Percentiles rank a stretch among this genome's conserved stretches.
Evolutionary conservation across 2,797 vertebrate species (phyloP).

Genomic region (Xenops minutus): DNA sequence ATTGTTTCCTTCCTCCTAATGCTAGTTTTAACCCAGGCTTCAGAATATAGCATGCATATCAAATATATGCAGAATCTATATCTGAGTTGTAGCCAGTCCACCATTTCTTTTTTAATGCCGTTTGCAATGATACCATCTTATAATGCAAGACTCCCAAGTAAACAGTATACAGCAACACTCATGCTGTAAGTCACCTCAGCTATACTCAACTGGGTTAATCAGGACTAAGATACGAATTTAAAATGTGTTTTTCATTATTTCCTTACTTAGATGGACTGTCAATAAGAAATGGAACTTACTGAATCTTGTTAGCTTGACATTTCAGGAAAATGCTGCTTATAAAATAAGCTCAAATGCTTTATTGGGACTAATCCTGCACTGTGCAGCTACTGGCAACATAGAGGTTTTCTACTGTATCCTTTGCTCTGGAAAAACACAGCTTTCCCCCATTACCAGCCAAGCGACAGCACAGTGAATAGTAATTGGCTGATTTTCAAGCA

Average conservation of each 20-base stretch:
- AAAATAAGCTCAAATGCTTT: conserved; percentile 8
- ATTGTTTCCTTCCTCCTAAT: not conserved
- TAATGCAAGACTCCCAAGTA: not conserved
- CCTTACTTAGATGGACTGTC: conserved; percentile 10
- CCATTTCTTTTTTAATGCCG: not conserved
- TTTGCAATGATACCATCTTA: not conserved
- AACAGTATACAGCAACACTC: not conserved
- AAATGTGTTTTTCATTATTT: conserved; percentile 2
- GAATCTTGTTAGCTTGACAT: conserved; percentile 20
- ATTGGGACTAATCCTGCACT: not conserved
- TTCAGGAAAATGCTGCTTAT: not conserved
- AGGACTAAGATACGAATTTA: not conserved
- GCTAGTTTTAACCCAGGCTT: not conserved
- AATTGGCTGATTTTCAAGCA: conserved; percentile 55
- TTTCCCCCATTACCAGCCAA: conserved; percentile 27
- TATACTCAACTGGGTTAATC: not conserved
- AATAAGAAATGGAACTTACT: conserved; percentile 11
- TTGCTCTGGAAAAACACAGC: conserved; percentile 1
- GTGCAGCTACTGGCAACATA: not conserved
- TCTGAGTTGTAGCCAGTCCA: not conserved
- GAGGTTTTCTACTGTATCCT: not conserved
- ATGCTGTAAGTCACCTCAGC: not conserved
- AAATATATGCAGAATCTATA: not conserved
- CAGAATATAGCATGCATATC: not conserved
- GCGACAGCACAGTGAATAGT: conserved; percentile 30